Base-by-base conservation (phyloP, 92 coral and sea anemone genomes). In the Isaurus tuberculatus region DNA sequence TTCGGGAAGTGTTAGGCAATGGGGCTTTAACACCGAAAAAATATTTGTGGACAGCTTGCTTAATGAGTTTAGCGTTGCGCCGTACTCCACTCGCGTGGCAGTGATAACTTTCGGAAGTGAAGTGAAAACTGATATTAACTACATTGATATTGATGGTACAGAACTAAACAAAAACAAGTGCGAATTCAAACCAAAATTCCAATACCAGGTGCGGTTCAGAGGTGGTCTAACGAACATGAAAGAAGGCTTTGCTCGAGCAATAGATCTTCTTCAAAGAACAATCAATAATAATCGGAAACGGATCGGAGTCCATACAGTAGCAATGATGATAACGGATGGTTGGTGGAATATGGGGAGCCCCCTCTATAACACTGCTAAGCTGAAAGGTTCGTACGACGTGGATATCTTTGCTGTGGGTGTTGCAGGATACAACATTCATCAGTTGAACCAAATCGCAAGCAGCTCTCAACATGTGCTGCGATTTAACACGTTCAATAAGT, bases 351-450 rank as follows among this genome's bases (percentile, higher is more conserved):
- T 22, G 43, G 92, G 91, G 19, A 86, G 90, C 60, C 99, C 99
- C 22, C 70, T 69, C 15, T 70, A 20, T 0, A 88, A 89, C 26
- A 94, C 98, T 8, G 79, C 80, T 64, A 73, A 14, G 0, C 84
- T 97, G 7, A 94, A 92, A 70, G 70, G 49, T 4, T 43, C 30
- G 7, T 93, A 84, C 75, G 34, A 73, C 13, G 93, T 85, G 32
- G 99, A 97, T 25, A 57, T 97, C 68, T 94, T 97, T 80, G 79
- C 90, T 57, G 94, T 97, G 20, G 99, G 99, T 2, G 99, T 97
- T 1, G 92, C 84, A 32, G 88, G 91, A 20, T 92, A 93, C 67
- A 61, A 79, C 4, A 67, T 37, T 10, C 66, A 89, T 91, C 95
- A 97, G 81, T 84, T 97, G 7, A 65, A 85, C 27, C 89, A 91